These are phyloP conservation scores for Erannis defoliaria DNA, from an alignment of 2,888 invertebrate genomes.

Conservation along the genomic window DNA sequence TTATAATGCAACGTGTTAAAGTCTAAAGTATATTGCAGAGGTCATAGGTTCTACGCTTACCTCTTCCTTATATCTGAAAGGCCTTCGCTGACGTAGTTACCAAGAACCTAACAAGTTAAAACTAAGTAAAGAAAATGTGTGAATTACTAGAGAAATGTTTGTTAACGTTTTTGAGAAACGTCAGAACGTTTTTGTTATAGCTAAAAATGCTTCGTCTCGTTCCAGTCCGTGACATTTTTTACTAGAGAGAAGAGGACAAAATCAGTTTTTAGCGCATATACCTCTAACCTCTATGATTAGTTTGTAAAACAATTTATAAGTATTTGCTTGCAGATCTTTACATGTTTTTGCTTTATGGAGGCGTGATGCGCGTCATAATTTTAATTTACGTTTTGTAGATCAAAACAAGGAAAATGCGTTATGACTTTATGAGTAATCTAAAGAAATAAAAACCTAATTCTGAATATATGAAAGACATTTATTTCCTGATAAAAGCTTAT, in stretches of 20 bases:
- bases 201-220: not conserved
- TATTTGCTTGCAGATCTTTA: slow-evolving; percentile 5
- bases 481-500: too few species aligned
- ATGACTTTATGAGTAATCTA: too few species aligned
- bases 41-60: slow-evolving; percentile 31
- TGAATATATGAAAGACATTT: too few species aligned
- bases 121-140: slow-evolving; percentile 20
- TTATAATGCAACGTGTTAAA: slow-evolving; percentile 16
- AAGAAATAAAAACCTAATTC: too few species aligned
- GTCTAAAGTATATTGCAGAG: slow-evolving; percentile 19
- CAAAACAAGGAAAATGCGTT: slow-evolving; percentile 27
- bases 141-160: slow-evolving; percentile 34
- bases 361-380: slow-evolving; percentile 19
- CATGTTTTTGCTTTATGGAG: slow-evolving; percentile 13
- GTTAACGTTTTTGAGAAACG: not conserved
- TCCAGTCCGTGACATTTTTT: not conserved
- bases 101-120: slow-evolving; percentile 19
- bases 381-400: not conserved
- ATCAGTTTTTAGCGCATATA: not conserved
- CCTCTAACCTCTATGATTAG: too few species aligned
- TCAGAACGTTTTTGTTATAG: not conserved
- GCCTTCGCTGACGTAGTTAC: slow-evolving; percentile 31
- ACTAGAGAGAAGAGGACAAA: not conserved
- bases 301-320: not conserved
- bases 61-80: slow-evolving; percentile 38